Percentiles rank a stretch among this genome's conserved stretches.
Evolutionary conservation across 2,888 invertebrate species (phyloP).

Genomic region (Xanthia togata): DNA sequence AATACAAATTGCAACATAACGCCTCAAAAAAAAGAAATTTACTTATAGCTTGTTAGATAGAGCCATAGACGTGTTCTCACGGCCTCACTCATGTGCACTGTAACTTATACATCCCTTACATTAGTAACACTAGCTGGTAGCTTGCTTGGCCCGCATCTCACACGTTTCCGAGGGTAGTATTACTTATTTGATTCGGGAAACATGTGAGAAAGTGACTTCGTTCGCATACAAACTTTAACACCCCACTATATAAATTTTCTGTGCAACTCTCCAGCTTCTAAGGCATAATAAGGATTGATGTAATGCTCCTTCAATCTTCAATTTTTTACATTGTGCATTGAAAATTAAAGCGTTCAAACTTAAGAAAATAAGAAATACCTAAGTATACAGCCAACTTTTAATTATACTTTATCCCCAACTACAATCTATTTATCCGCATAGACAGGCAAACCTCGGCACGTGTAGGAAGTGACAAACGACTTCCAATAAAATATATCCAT

Average conservation of each 20-base stretch:
- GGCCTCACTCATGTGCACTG: neutral
- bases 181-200: slow-evolving; percentile 7
- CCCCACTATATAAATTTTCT: no score
- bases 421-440: slow-evolving; percentile 24
- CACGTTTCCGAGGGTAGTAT: neutral
- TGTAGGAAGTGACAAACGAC: slow-evolving; percentile 79
- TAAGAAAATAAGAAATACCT: neutral
- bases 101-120: slow-evolving; percentile 31
- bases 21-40: neutral
- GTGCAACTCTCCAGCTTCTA: neutral
- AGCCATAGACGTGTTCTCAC: slow-evolving; percentile 31
- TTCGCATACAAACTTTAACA: neutral
- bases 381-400: neutral
- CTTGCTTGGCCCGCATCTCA: slow-evolving; percentile 3
- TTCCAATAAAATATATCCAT: slow-evolving; percentile 83
- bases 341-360: neutral
- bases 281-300: neutral
- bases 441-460: slow-evolving; percentile 66
- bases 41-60: neutral
- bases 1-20: neutral
- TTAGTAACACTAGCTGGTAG: slow-evolving; percentile 34
- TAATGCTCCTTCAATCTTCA: neutral
- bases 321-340: neutral
- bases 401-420: neutral
- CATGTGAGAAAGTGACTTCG: neutral